Evolutionary conservation across 2,113 vertebrate species (phyloP).

Genomic region (Albula glossodonta): DNA sequence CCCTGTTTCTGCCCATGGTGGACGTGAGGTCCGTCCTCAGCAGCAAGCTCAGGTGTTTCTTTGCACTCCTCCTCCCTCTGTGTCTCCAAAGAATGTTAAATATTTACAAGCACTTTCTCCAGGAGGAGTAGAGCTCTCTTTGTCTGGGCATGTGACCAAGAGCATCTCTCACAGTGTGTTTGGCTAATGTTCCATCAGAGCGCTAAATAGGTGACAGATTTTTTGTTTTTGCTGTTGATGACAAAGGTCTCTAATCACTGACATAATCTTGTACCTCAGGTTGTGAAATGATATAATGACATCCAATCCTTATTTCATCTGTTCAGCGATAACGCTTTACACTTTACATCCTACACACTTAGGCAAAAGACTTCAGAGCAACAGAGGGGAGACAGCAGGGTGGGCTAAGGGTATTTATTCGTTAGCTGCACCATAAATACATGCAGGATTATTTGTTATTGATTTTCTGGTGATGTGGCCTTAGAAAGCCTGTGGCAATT

Average conservation of each 20-base stretch:
- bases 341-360: background rate
- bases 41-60: background rate
- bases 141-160: background rate
- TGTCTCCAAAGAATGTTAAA: constrained; percentile 1
- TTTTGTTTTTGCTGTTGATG: background rate
- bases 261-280: background rate
- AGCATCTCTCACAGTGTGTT: background rate
- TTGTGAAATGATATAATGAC: background rate
- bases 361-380: too few species aligned
- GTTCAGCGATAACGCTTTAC: background rate
- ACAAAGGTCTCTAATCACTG: background rate
- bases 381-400: too few species aligned
- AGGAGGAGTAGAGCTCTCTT: background rate
- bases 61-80: background rate
- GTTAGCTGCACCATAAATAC: background rate
- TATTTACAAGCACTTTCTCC: constrained; percentile 4
- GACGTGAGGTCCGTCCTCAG: background rate
- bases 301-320: background rate
- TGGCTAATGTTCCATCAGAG: background rate
- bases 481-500: too few species aligned
- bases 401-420: background rate
- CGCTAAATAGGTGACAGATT: background rate
- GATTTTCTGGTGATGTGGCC: constrained; percentile 15
- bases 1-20: too few species aligned
- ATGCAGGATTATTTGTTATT: too few species aligned